phyloP scores from a whole-genome alignment of 2,888 invertebrate species.

The Acheta domesticus region DNA sequence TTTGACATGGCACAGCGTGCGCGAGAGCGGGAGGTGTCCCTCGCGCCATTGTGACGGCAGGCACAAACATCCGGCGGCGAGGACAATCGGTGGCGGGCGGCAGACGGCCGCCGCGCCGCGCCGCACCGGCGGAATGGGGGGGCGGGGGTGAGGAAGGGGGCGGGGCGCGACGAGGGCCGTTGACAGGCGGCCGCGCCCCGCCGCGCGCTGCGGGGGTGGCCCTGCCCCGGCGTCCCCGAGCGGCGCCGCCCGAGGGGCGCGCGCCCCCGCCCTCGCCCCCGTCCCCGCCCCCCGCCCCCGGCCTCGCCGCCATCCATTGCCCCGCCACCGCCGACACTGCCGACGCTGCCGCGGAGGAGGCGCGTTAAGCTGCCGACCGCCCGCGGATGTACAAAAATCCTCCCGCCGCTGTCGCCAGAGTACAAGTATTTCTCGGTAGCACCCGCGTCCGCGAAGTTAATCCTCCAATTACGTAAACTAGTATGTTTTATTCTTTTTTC shows the following conservation, averaged over 20 bases:
- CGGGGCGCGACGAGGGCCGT: neutral
- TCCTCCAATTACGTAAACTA: too few relatives aligned
- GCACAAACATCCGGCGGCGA: neutral
- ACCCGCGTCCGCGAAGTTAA: too few relatives aligned
- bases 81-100: slow-evolving; percentile 7
- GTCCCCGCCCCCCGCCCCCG: neutral
- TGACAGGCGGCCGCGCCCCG: neutral
- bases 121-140: neutral
- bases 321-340: too few relatives aligned
- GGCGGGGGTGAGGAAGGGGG: neutral
- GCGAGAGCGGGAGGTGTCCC: neutral
- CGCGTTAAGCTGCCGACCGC: too few relatives aligned
- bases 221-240: neutral
- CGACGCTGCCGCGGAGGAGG: too few relatives aligned
- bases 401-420: too few relatives aligned
- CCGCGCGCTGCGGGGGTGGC: neutral
- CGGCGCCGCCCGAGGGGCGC: too few relatives aligned
- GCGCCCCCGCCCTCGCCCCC: neutral
- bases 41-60: neutral
- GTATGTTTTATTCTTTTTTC: too few relatives aligned
- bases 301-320: neutral
- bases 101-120: neutral
- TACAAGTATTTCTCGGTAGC: too few relatives aligned
- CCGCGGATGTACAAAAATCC: too few relatives aligned
- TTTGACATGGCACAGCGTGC: neutral